Conservation (phyloP, 2,888 invertebrate genomes). For the Sphecodes monilicornis region DNA sequence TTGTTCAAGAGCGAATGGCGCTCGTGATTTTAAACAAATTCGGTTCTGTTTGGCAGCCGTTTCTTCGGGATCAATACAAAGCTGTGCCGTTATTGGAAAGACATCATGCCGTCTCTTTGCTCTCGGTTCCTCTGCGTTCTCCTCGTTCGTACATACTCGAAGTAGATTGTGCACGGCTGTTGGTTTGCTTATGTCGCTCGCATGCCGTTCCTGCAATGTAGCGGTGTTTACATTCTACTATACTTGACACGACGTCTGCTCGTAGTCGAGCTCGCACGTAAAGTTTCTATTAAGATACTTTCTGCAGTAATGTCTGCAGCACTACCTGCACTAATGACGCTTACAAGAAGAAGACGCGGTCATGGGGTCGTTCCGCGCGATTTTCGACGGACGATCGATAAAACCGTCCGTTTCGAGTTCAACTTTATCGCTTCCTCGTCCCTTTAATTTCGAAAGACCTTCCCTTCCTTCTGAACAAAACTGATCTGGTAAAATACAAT, state of each 20-base stretch:
- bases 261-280: conserved; percentile 17
- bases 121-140: conserved; percentile 8
- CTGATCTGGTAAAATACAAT: too few relatives aligned
- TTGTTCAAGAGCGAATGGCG: not conserved
- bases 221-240: conserved; percentile 55
- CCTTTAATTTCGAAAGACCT: too few relatives aligned
- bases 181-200: conserved; percentile 45
- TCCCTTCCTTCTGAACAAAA: too few relatives aligned
- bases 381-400: not conserved
- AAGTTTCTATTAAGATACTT: conserved; percentile 47
- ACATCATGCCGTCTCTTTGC: conserved; percentile 26
- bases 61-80: conserved; percentile 36
- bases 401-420: not conserved
- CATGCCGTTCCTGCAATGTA: conserved; percentile 40
- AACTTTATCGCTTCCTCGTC: not conserved
- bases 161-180: conserved; percentile 50
- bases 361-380: too few relatives aligned
- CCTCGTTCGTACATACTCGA: conserved; percentile 38
- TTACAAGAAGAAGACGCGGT: too few relatives aligned
- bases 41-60: conserved; percentile 13
- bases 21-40: conserved; percentile 34
- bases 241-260: conserved; percentile 40
- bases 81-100: conserved; percentile 43
- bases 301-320: too few relatives aligned
- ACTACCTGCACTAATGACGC: not conserved